Base-by-base conservation (phyloP, 2,888 invertebrate species). In the Drosophila villosipedis region DNA sequence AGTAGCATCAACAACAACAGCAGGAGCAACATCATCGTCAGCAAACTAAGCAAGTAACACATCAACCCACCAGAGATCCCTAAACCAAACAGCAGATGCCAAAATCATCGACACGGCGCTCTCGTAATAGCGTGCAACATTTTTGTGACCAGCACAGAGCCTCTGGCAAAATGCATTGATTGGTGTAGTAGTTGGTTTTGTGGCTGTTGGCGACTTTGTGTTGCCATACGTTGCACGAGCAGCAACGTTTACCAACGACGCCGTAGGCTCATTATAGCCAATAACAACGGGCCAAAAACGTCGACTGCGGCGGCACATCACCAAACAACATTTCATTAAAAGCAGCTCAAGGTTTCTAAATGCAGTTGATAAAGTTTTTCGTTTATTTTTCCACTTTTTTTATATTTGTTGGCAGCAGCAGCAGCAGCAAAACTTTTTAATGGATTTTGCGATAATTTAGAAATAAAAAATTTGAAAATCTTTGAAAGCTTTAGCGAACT, bases 321-420 rank as follows among this genome's bases (percentile, higher is more conserved):
- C 35, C 53, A 54, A 35, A 49, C 50, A 39, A 82, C 78, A 81
- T 86, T 90, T 86, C 87, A 81, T 90, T 90, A 86, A 89, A 86
- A 89, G 76, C 86, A 78, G 78, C 84, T 90, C 89, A 86, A 89
- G 87, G 87, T 77, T 83, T 77, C 53, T 63, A 65, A 82, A 85
- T 86, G 90, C 86, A 90, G 76, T 80, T 85, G 61, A 41, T 69
- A 85, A 89, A 89, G 68, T 77, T 83, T 80, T 68, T 59, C 68
- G 59, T 64, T 67, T 67, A 61, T 73, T 52, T 63, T 55, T 28
- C 25, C 59, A 53, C 47, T 67, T 49, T 37, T 58, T 59, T 63
- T 60, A 43, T 52, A 25, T 35, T 30, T 54, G 47, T 66, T 63
- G 57, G 57, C 43, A 39, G 61, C 59, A 33, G 60, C 59, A 59